phyloP scores from a whole-genome alignment of 2,888 invertebrate genomes.

The Myopa testacea region DNA sequence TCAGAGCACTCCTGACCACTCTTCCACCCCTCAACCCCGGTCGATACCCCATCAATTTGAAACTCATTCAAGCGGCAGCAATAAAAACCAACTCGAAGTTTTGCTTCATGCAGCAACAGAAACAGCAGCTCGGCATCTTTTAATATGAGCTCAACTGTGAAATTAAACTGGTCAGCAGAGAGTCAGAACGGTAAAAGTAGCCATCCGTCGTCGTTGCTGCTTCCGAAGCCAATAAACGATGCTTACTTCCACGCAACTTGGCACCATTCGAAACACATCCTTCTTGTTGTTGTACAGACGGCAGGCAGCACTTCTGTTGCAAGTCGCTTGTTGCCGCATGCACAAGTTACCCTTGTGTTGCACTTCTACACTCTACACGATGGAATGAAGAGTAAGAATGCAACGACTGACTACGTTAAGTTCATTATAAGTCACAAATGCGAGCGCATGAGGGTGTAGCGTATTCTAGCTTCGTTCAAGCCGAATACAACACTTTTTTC shows the following conservation, averaged over 20 bases:
- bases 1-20: not conserved
- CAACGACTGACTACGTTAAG: too few species aligned
- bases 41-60: conserved; percentile 2
- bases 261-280: not conserved
- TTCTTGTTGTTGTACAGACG: too few species aligned
- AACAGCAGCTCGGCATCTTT: not conserved
- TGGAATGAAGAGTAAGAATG: too few species aligned
- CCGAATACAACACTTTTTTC: not conserved
- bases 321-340: not conserved
- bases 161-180: not conserved
- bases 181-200: too few species aligned
- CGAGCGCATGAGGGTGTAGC: not conserved
- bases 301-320: too few species aligned
- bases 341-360: not conserved
- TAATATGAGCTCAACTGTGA: conserved; percentile 3
- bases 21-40: not conserved
- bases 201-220: too few species aligned
- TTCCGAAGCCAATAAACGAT: too few species aligned
- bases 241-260: not conserved
- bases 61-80: conserved; percentile 6
- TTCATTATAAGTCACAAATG: not conserved
- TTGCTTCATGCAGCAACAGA: not conserved
- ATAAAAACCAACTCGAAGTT: conserved; percentile 11
- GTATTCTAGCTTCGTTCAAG: not conserved
- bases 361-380: too few species aligned